These are phyloP conservation scores for Aphelenchoides fujianensis DNA, from an alignment of 1,140 invertebrate species.

Conservation along the genomic window DNA sequence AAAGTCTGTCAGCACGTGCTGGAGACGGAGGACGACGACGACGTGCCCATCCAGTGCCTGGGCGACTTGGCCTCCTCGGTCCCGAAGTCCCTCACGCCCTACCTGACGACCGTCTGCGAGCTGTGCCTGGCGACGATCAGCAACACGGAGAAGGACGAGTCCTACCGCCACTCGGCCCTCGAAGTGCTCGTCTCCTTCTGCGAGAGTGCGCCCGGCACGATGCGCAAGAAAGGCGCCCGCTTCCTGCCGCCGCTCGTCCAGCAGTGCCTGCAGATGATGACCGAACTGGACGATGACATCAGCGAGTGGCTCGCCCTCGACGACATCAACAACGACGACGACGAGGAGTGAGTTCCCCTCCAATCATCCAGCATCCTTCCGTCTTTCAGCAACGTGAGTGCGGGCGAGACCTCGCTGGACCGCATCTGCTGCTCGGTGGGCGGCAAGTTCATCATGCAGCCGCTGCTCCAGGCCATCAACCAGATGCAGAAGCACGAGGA, in stretches of 20 bases:
- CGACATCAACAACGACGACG: constrained; percentile 77
- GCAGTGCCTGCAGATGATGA: constrained; percentile 88
- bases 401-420: constrained; percentile 92
- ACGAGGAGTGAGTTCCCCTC: constrained; percentile 68
- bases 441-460: constrained; percentile 87
- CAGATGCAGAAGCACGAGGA: constrained; percentile 13
- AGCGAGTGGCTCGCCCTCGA: constrained; percentile 76
- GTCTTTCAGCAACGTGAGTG: constrained; percentile 77
- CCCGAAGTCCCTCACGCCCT: constrained; percentile 83
- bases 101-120: constrained; percentile 80
- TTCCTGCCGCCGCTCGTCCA: constrained; percentile 75
- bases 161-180: constrained; percentile 82
- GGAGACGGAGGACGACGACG: constrained; percentile 73
- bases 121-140: constrained; percentile 73
- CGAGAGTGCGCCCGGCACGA: constrained; percentile 90
- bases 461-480: constrained; percentile 25
- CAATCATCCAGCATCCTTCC: constrained; percentile 23
- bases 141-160: constrained; percentile 75
- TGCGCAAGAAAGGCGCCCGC: constrained; percentile 78
- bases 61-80: constrained; percentile 88
- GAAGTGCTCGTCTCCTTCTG: constrained; percentile 90
- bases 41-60: constrained; percentile 81
- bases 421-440: constrained; percentile 89
- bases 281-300: constrained; percentile 86
- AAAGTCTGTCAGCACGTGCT: constrained; percentile 64